Percentiles rank a stretch among this genome's conserved stretches.
These are phyloP conservation scores for Deroplatys truncata DNA, from an alignment of 2,888 invertebrate species.

Conservation along the genomic window DNA sequence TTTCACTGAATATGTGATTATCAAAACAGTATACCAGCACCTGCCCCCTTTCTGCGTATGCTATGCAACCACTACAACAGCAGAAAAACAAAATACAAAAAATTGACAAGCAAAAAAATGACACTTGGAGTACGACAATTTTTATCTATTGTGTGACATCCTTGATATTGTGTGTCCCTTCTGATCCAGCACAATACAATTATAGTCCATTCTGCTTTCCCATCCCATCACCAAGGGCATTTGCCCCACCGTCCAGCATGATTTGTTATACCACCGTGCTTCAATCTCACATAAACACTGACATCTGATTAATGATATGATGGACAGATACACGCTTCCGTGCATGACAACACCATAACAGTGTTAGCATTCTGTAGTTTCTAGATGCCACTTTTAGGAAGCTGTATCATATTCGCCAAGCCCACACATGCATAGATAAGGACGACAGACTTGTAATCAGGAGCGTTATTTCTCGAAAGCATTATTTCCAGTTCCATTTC, in stretches of 20 bases:
- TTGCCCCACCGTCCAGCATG: background rate
- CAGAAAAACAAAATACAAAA: background rate
- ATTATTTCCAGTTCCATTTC: too few species aligned
- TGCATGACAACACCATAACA: background rate
- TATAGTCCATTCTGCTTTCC: background rate
- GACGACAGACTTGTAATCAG: background rate
- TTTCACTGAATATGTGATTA: slow-evolving; percentile 9
- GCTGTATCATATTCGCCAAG: background rate
- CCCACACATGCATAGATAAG: background rate
- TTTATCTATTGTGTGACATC: background rate
- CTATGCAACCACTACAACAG: background rate
- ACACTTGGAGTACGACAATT: background rate
- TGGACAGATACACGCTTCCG: background rate
- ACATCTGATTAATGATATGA: slow-evolving; percentile 9
- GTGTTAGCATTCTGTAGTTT: background rate
- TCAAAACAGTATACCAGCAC: background rate
- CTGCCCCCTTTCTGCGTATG: background rate
- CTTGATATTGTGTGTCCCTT: background rate
- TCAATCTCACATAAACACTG: background rate
- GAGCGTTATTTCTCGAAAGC: too few species aligned
- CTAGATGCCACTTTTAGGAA: background rate
- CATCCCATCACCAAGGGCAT: background rate
- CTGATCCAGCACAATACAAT: background rate
- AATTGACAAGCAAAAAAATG: background rate
- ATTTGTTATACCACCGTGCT: background rate